Evolutionary conservation across 2,888 invertebrate genomes (phyloP).

Genomic region (Macaria liturata): DNA sequence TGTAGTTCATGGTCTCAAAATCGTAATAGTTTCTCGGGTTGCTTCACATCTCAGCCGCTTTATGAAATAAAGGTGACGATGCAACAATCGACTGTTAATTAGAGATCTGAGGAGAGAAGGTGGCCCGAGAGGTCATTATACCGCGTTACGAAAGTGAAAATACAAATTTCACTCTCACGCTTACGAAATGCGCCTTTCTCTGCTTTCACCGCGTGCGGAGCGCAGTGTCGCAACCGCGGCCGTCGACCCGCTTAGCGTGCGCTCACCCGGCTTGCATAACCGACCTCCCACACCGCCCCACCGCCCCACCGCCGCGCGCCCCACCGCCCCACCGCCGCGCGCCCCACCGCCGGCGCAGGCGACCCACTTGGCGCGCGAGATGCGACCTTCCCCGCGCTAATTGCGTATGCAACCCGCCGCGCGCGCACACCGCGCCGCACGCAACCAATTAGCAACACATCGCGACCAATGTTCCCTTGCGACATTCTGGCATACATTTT

Average conservation of each 20-base stretch:
- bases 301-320: constrained; percentile 34
- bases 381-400: constrained; percentile 68
- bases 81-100: constrained; percentile 2
- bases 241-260: constrained; percentile 87
- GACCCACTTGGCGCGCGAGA: constrained; percentile 57
- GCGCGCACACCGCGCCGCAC: constrained; percentile 35
- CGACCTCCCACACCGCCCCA: constrained; percentile 48
- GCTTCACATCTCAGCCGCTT: constrained; percentile 4
- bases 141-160: constrained; percentile 79
- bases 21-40: constrained; percentile 8
- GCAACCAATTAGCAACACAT: constrained; percentile 32
- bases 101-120: constrained; percentile 2
- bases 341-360: constrained; percentile 48
- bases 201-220: constrained; percentile 70
- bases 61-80: constrained; percentile 3
- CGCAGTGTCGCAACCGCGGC: constrained; percentile 77
- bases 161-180: constrained; percentile 80
- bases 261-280: constrained; percentile 85
- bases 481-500: constrained; percentile 22
- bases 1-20: constrained; percentile 10
- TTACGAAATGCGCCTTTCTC: constrained; percentile 82
- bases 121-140: constrained; percentile 55
- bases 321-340: constrained; percentile 35
- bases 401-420: constrained; percentile 59
- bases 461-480: constrained; percentile 30